Percentiles rank a stretch among this genome's conserved stretches.
Conservation (phyloP, 2,113 vertebrate species). For the Rhegmatorhina hoffmannsi region DNA sequence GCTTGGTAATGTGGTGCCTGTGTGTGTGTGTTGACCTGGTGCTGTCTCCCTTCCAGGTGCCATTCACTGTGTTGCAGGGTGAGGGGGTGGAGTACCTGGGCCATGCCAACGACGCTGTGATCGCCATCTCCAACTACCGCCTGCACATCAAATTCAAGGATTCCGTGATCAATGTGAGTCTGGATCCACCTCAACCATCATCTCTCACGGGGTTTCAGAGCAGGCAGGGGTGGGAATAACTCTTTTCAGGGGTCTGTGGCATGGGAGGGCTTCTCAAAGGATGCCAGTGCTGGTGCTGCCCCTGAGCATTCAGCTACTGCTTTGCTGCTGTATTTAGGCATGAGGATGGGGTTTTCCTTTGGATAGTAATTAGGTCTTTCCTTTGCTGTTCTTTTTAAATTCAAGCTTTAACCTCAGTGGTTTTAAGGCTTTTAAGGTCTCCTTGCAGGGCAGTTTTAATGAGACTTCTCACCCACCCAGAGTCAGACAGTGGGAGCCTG, state of each 20-base stretch:
- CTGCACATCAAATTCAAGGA: constrained; percentile 99
- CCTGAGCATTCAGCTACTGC: not conserved
- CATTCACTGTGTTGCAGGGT: constrained; percentile 94
- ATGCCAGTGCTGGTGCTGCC: not conserved
- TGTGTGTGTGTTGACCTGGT: not conserved
- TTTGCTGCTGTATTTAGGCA: not conserved
- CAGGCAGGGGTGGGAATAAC: not conserved
- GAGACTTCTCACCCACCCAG: not conserved
- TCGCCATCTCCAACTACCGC: constrained; percentile 98
- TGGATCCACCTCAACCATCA: not conserved
- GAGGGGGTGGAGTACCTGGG: constrained; percentile 98
- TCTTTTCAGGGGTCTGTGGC: not conserved
- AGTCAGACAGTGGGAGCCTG: not conserved
- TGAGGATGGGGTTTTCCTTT: not conserved
- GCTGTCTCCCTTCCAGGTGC: constrained; percentile 81
- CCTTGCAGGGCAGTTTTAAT: not conserved
- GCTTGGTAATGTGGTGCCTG: not conserved
- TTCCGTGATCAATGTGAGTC: constrained; percentile 95
- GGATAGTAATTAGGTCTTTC: not conserved
- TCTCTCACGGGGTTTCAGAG: not conserved
- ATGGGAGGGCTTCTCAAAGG: not conserved
- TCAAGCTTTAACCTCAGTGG: not conserved
- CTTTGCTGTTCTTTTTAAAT: not conserved
- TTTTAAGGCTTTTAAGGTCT: not conserved
- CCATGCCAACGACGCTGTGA: constrained; percentile 91